Base-by-base conservation (phyloP, 1,140 invertebrate genomes). In the Trigoniulus corallinus region DNA sequence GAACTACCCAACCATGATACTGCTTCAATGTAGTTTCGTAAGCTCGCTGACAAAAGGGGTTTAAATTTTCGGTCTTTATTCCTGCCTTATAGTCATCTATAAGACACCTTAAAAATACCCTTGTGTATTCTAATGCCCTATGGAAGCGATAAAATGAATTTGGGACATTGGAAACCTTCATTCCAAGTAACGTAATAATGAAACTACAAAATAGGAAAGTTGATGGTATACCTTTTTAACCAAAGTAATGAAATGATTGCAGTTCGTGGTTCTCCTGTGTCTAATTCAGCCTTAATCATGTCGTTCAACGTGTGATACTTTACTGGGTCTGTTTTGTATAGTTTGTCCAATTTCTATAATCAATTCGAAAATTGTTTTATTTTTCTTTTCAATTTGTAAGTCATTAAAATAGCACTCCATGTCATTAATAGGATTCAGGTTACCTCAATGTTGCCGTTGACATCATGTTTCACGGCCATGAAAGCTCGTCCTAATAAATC, bases 361-460 rank as follows among this genome's bases (percentile, higher is more conserved):
- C 18, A 39, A 39, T 39, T 18, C 12, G 12, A 39, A 39, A 39
- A 39, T 12, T 18, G 18, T 13, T 39, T 39, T 13, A n/a, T 46
- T 24, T 40, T 24, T 20, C 2, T 40, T 3, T 26, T 7, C 34
- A 24, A 37, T 21, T 52, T n/a, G n/a, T n/a, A n/a, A n/a, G n/a
- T 20, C 20, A 37, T 23, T 23, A 34, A 12, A 48, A 24, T 40
- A 46, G 22, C 10, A 45, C 45, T 15, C 20, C 15, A 7, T 25
- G 27, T 44, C 20, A 7, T 44, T 18, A 23, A 44, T 18, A 7
- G 7, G 25, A 7, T 7, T 22, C 39, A 44, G 66, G 70, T 74
- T 72, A 82, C 81, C 59, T 77, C 72, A 58, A 83, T 75, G 64
- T 82, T 84, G 58, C 74, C 75, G 63, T 76, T 73, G 72, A 84